Evolutionary conservation across 2,797 vertebrate species (phyloP).

Genomic region (Enteromius fasciolatus): DNA sequence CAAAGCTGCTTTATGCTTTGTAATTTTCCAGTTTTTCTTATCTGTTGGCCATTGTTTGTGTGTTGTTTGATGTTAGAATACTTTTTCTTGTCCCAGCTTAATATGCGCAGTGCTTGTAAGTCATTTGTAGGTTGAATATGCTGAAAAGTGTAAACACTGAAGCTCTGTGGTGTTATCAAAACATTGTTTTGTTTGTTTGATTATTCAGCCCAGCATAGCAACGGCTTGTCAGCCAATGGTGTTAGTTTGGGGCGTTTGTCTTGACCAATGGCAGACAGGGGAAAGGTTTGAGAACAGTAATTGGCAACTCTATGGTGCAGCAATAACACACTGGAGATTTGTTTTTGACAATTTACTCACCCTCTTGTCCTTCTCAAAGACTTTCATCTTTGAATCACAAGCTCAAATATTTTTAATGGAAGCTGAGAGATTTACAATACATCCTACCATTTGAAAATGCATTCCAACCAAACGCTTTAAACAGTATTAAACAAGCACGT

Average conservation of each 20-base stretch:
- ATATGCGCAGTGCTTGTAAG: neutral
- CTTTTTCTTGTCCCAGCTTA: neutral
- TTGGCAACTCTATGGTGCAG: neutral
- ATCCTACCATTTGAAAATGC: neutral
- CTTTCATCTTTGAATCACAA: neutral
- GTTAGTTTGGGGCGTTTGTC: neutral
- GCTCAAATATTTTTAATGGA: neutral
- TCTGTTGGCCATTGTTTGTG: neutral
- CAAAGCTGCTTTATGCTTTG: conserved; percentile 17
- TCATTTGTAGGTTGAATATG: neutral
- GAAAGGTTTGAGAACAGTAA: conserved; percentile 10
- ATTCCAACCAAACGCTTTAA: neutral
- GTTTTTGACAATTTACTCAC: neutral
- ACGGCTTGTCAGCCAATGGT: neutral
- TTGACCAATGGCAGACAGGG: neutral
- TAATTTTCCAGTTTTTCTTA: neutral
- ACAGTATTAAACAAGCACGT: neutral
- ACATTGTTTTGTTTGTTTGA: conserved; percentile 13
- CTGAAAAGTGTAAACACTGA: conserved; percentile 4
- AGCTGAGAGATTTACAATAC: neutral
- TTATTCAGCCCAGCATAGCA: neutral
- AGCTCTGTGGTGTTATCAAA: neutral
- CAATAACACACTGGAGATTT: neutral
- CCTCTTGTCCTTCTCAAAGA: neutral
- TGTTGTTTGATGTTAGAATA: neutral